Base-by-base conservation (phyloP, 2,888 invertebrate genomes). In the Branchellion lobata region DNA sequence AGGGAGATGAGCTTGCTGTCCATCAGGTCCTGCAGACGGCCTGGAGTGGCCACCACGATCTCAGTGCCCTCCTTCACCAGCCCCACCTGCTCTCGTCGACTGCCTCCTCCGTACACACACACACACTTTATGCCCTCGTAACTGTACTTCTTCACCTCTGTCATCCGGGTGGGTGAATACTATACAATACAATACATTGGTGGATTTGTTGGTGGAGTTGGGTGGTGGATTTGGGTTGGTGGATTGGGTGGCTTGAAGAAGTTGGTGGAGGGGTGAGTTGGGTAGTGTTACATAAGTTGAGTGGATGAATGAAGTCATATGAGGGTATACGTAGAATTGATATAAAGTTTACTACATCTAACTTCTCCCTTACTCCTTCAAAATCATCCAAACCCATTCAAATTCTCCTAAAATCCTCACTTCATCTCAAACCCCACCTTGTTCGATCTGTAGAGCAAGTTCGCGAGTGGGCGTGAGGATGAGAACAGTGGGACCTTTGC, bases 1-100 rank as follows among this genome's bases (percentile, higher is more conserved):
- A 95, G 90, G 84, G 92, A 91, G n/a, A 96, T 89, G 51, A 88
- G 84, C 74, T 88, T 90, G 14, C 91, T 84, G 86, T 91, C 89
- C 0, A 94, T 91, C n/a, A 97, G 90, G 89, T 97, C 96, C 87
- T 95, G 95, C 0, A 97, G 90, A 78, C 96, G 90, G 0, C 96
- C 96, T 0, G 96, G 96, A 0, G 96, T 97, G 3, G 96, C 96
- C 83, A 97, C 95, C 0, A 96, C 92, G 81, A 97, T 95, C 87
- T 96, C 94, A 0, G 94, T 94, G n/a, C 95, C 96, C 82, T 90
- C 90, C 0, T 90, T 89, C 0, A 95, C 91, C 8, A 89, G 88
- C 80, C 90, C 90, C 3, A 95, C 92, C 88, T 97, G 96, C 77
- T 92, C 91, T 51, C 90, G 90, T 0, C 95, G 90, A 86, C 91